Conservation (phyloP, 1,140 invertebrate species). For the Lethrus apterus region DNA sequence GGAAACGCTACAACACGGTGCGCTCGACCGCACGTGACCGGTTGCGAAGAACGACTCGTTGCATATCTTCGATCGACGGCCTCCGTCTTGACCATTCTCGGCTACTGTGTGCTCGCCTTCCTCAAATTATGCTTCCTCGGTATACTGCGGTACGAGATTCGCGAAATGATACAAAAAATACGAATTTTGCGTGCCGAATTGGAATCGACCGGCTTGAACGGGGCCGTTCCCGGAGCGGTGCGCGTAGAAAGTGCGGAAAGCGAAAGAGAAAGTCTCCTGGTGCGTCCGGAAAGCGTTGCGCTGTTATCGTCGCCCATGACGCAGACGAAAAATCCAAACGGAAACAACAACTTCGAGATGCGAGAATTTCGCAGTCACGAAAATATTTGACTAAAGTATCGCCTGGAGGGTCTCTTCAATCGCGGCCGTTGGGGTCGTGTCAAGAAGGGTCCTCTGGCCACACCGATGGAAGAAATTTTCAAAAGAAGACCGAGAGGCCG, state of each 20-base stretch:
- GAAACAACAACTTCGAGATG: slow-evolving; percentile 72
- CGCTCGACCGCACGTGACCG: slow-evolving; percentile 34
- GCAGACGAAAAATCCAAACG: slow-evolving; percentile 56
- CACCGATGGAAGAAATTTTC: slow-evolving; percentile 42
- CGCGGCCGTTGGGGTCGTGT: slow-evolving; percentile 47
- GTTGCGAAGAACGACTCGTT: slow-evolving; percentile 63
- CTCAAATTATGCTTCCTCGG: slow-evolving; percentile 84
- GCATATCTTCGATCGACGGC: slow-evolving; percentile 69
- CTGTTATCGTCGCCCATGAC: slow-evolving; percentile 39
- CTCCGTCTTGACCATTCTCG: slow-evolving; percentile 74
- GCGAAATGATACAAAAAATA: slow-evolving; percentile 89
- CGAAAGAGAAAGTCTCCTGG: slow-evolving; percentile 50
- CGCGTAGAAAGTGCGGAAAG: slow-evolving; percentile 45
- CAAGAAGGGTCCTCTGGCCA: slow-evolving; percentile 46
- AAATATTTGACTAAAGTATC: slow-evolving; percentile 41
- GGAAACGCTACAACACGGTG: slow-evolving; percentile 19
- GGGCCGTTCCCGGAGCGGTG: slow-evolving; percentile 41
- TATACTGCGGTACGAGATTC: slow-evolving; percentile 76
- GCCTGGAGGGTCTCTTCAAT: slow-evolving; percentile 41
- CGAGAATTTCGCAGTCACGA: slow-evolving; percentile 47
- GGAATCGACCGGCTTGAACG: slow-evolving; percentile 36
- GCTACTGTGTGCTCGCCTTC: slow-evolving; percentile 85
- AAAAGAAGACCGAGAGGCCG: slow-evolving; percentile 38
- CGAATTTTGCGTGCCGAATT: slow-evolving; percentile 51
- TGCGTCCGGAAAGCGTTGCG: slow-evolving; percentile 38